Evolutionary conservation across 2,113 vertebrate species (phyloP), one percentile per base, ranked within the genome.

Genomic region (Sisor rabdophorus): DNA sequence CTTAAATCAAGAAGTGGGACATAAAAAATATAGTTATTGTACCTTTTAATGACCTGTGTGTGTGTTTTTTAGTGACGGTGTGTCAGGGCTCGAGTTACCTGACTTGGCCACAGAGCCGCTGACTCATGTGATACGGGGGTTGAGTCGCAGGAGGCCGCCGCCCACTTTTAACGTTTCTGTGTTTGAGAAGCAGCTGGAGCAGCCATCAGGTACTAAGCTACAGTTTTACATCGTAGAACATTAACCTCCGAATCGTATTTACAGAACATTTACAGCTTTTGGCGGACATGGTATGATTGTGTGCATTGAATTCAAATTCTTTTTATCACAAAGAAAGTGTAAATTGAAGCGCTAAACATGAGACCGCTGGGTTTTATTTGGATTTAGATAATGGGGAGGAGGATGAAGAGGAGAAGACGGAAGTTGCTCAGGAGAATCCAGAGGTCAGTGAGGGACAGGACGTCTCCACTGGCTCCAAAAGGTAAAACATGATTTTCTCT

Each of bases 31-130:
- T 36, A 3, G 6, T 7, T 59, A 59, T 17, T 17, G 58, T 10
- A 30, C 28, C 58, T 30, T n/a, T 60, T 17, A 30, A 61, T 30
- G 26, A 61, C 10, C 3, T 64, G 40, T 48, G 22, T 83, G 59
- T 84, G 47, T 48, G 75, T 84, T 20, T 81, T 74, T 59, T 55
- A 93, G 91, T 65, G 82, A 83, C 44, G 89, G 86, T 36, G 72
- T 86, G 17, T 89, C 87, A 8, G 84, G 74, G 13, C 73, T 89
- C 59, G 90, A 91, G 48, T 79, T 93, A 48, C 82, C 89, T 30
- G 88, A 92, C 67, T 15, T 91, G 60, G 88, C 90, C 0, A 67
- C 87, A 32, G 85, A 82, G 36, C 78, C 81, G 24, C 71, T 82
- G 56, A 82, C 70, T 8, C 75, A 80, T 22, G 16, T 80, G 50